Evolutionary conservation across 1,140 invertebrate genomes (phyloP).

Genomic region (Pseudomyrmex cubaensis): DNA sequence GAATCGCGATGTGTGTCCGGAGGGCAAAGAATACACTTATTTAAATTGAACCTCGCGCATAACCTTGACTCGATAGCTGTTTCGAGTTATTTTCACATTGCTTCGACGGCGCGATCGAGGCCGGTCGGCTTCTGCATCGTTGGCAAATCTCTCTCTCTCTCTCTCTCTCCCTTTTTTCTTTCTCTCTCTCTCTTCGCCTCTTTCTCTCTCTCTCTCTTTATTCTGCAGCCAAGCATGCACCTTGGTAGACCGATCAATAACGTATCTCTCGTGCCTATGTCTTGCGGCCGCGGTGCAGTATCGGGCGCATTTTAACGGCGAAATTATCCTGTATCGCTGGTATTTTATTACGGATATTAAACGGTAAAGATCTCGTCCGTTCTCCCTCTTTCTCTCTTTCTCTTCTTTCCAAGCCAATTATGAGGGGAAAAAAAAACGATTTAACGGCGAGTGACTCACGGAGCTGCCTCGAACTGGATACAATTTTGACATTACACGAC

Average conservation of each 20-base stretch:
- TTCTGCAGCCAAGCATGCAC: constrained; percentile 38
- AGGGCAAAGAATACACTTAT: constrained; percentile 4
- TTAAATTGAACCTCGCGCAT: constrained; percentile 51
- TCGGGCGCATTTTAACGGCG: constrained; percentile 31
- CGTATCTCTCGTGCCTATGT: constrained; percentile 52
- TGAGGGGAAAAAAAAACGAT: not conserved
- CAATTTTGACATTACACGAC: constrained; percentile 10
- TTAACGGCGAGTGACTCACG: constrained; percentile 27
- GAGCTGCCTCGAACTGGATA: not conserved
- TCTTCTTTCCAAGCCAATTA: not conserved
- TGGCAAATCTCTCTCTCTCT: constrained; percentile 15
- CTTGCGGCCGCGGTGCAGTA: constrained; percentile 38
- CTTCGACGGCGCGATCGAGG: constrained; percentile 29
- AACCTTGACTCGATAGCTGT: constrained; percentile 59
- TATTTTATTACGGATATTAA: not conserved
- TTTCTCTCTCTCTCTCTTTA: too few species aligned
- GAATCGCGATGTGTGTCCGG: not conserved
- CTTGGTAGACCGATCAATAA: constrained; percentile 65
- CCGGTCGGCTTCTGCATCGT: constrained; percentile 14
- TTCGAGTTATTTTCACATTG: constrained; percentile 64
- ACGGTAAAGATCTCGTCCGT: not conserved
- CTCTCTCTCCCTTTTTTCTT: too few species aligned
- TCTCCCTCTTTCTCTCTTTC: too few species aligned
- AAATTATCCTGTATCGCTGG: constrained; percentile 21
- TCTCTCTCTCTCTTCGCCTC: too few species aligned